Percentiles rank a stretch among this genome's conserved stretches.
These are phyloP conservation scores for Hydractinia symbiolongicarpus DNA, from an alignment of 30 jellyfish, hydroid and myxozoan genomes.

Conservation along the genomic window DNA sequence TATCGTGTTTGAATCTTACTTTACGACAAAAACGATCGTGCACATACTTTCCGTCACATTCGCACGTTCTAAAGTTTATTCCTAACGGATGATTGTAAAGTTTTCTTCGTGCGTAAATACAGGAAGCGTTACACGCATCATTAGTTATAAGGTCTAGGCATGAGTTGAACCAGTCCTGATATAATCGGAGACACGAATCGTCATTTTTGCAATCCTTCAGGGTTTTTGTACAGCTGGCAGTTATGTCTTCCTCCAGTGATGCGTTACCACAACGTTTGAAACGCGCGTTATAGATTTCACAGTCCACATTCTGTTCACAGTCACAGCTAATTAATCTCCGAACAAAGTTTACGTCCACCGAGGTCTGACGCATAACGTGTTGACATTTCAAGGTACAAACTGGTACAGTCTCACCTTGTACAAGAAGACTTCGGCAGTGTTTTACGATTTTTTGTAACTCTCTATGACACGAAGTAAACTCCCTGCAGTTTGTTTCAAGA, in stretches of 20 bases:
- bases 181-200: neutral
- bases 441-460: too few relatives aligned
- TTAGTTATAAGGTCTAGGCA: neutral
- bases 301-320: neutral
- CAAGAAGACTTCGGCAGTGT: too few relatives aligned
- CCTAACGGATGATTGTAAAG: neutral
- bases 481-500: too few relatives aligned
- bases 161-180: neutral
- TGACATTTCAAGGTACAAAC: too few relatives aligned
- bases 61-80: neutral
- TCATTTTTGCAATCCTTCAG: neutral
- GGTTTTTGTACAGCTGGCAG: neutral
- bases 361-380: too few relatives aligned
- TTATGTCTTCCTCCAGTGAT: neutral
- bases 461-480: too few relatives aligned
- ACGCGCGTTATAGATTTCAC: neutral
- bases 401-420: too few relatives aligned
- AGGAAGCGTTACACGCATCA: neutral
- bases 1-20: neutral
- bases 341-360: too few relatives aligned
- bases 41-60: constrained; percentile 3
- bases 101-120: neutral
- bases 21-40: constrained; percentile 1
- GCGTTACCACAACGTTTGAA: neutral
- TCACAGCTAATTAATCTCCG: neutral